Evolutionary conservation across 2,888 invertebrate genomes (phyloP).

Genomic region (Seira ritae): DNA sequence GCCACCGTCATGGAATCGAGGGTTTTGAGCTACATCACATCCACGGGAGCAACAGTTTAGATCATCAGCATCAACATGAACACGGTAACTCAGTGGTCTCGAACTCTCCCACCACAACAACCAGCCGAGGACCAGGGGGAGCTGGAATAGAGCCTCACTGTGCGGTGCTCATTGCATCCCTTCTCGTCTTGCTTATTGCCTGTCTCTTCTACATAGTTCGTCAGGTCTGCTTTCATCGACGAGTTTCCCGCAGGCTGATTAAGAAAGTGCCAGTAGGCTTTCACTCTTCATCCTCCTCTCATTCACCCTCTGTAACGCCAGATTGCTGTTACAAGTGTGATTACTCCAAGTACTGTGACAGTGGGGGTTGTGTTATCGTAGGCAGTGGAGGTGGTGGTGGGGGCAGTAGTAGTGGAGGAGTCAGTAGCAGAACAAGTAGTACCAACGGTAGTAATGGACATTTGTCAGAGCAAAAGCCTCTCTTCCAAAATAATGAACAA

Average conservation of each 20-base stretch:
- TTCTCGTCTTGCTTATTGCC: slow-evolving; percentile 64
- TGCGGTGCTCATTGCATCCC: slow-evolving; percentile 67
- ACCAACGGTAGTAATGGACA: slow-evolving; percentile 53
- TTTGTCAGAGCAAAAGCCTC: slow-evolving; percentile 65
- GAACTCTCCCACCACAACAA: slow-evolving; percentile 25
- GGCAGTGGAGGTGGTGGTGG: slow-evolving; percentile 21
- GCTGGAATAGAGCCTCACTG: slow-evolving; percentile 67
- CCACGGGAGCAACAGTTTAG: slow-evolving; percentile 10
- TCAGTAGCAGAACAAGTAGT: slow-evolving; percentile 42
- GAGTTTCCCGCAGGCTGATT: slow-evolving; percentile 59
- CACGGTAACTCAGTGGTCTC: not conserved
- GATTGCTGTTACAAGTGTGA: slow-evolving; percentile 70
- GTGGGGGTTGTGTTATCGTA: slow-evolving; percentile 53
- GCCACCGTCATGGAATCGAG: slow-evolving; percentile 43
- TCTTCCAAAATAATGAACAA: slow-evolving; percentile 47
- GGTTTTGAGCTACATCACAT: slow-evolving; percentile 46
- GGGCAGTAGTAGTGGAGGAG: slow-evolving; percentile 12
- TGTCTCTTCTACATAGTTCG: slow-evolving; percentile 66
- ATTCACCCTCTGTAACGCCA: slow-evolving; percentile 67
- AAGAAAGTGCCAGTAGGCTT: slow-evolving; percentile 66
- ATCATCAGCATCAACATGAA: slow-evolving; percentile 27
- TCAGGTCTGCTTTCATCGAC: slow-evolving; percentile 65
- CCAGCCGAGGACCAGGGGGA: slow-evolving; percentile 29
- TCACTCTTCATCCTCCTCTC: slow-evolving; percentile 61
- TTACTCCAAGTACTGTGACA: slow-evolving; percentile 65